Evolutionary conservation across 2,113 vertebrate genomes (phyloP).

Genomic region (Pitta sordida): DNA sequence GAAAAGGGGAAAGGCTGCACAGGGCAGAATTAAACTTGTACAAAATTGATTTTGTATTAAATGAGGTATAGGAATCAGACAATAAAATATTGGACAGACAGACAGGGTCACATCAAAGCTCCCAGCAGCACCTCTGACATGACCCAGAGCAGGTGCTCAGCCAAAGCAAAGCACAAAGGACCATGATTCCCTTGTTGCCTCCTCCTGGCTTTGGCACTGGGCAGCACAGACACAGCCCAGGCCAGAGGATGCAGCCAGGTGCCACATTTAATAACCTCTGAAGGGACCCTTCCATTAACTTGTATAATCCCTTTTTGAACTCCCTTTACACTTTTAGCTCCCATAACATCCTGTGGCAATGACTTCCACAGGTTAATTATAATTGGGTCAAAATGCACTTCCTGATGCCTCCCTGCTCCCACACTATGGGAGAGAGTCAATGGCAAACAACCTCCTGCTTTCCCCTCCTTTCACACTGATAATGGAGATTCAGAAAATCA

Average conservation of each 20-base stretch:
- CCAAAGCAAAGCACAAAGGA: not conserved
- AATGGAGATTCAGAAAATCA: not conserved
- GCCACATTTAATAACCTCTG: not conserved
- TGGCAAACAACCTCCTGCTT: not conserved
- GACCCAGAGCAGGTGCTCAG: not conserved
- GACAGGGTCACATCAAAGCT: not conserved
- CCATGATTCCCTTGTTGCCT: not conserved
- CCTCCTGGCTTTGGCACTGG: not conserved
- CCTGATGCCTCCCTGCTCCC: not conserved
- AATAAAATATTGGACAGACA: not conserved
- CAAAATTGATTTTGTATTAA: not conserved
- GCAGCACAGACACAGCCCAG: not conserved
- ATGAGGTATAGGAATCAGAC: not conserved
- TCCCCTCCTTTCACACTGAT: not conserved
- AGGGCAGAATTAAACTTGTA: not conserved
- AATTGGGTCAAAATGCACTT: not conserved
- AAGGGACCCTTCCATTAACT: slow-evolving; percentile 6
- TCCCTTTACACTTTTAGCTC: slow-evolving; percentile 25
- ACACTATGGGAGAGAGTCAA: not conserved
- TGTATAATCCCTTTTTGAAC: slow-evolving; percentile 29
- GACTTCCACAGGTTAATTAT: slow-evolving; percentile 43
- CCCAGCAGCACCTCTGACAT: not conserved
- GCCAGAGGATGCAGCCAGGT: not conserved
- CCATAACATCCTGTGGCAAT: slow-evolving; percentile 44
- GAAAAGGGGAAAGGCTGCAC: not conserved